phyloP scores from a whole-genome alignment of 2,797 vertebrate species.

The Pseudomugil gertrudae region DNA sequence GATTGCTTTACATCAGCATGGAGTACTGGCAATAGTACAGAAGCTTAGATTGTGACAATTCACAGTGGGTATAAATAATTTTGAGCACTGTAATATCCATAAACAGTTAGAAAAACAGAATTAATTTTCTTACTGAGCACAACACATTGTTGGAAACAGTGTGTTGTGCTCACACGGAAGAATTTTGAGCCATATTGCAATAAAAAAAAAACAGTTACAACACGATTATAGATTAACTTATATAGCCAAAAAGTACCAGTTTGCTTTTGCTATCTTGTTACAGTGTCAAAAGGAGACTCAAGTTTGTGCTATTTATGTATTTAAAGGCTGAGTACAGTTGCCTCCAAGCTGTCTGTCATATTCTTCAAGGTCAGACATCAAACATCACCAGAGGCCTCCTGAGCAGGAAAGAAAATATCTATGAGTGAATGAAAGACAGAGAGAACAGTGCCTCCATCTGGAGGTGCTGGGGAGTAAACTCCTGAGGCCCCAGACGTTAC shows the following conservation, averaged over 20 bases:
- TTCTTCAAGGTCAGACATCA: conserved; percentile 52
- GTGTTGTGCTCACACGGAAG: too few relatives aligned
- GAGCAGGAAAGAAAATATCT: conserved; percentile 27
- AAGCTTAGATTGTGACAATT: too few relatives aligned
- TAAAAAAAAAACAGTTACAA: not conserved
- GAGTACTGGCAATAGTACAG: too few relatives aligned
- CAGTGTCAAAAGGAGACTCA: not conserved
- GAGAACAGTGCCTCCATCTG: conserved; percentile 63
- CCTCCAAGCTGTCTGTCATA: conserved; percentile 37
- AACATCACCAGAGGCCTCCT: conserved; percentile 40
- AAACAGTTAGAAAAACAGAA: too few relatives aligned
- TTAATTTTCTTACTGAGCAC: too few relatives aligned
- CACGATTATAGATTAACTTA: not conserved
- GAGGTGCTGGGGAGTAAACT: conserved; percentile 20
- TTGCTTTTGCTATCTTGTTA: conserved; percentile 10
- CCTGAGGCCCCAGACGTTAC: conserved; percentile 30
- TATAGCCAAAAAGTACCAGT: not conserved
- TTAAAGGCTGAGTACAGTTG: conserved; percentile 39
- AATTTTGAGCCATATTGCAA: too few relatives aligned
- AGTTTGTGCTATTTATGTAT: conserved; percentile 30
- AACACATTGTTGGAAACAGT: too few relatives aligned
- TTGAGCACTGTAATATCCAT: too few relatives aligned
- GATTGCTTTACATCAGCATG: too few relatives aligned
- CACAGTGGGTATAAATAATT: too few relatives aligned
- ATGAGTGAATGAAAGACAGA: conserved; percentile 24